A percentile compares a stretch with the other conserved stretches of the same genome.
These are phyloP conservation scores for Peromyscus aztecus DNA, from an alignment of 2,797 vertebrate genomes.

Conservation along the genomic window DNA sequence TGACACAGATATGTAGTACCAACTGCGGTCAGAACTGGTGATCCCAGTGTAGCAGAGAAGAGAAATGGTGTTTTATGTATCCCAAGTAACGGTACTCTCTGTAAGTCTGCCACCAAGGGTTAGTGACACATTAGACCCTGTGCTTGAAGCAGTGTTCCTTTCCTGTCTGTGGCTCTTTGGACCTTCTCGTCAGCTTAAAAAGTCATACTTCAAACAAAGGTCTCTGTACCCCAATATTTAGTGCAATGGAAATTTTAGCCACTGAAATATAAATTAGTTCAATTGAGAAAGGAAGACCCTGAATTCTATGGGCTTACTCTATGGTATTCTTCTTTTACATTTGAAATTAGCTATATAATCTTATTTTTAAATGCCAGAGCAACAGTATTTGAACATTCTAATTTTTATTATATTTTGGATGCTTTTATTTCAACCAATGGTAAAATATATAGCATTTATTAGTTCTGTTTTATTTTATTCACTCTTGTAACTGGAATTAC, in stretches of 20 bases:
- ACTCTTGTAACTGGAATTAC: conserved; percentile 28
- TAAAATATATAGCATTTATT: conserved; percentile 49
- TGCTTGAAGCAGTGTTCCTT: neutral
- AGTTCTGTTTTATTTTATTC: conserved; percentile 41
- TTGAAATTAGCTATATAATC: conserved; percentile 5
- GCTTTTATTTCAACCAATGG: neutral
- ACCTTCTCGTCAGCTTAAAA: conserved; percentile 54
- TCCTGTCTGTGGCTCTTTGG: neutral
- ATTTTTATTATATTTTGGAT: conserved; percentile 9
- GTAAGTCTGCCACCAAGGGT: neutral
- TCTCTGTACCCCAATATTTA: neutral
- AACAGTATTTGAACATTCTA: conserved; percentile 51
- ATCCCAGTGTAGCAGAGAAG: neutral
- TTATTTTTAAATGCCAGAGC: conserved; percentile 48
- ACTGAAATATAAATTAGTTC: conserved; percentile 55
- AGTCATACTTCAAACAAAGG: conserved; percentile 7
- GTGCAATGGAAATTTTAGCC: conserved; percentile 52
- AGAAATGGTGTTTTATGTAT: conserved; percentile 22
- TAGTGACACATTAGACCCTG: conserved; percentile 22
- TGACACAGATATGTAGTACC: neutral
- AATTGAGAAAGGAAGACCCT: conserved; percentile 49
- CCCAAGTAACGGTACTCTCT: conserved; percentile 25
- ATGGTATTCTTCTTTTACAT: conserved; percentile 38
- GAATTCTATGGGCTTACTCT: conserved; percentile 10
- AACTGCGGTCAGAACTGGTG: neutral